Evolutionary conservation across 2,888 invertebrate species (phyloP).

Genomic region (Margaritifera margaritifera): DNA sequence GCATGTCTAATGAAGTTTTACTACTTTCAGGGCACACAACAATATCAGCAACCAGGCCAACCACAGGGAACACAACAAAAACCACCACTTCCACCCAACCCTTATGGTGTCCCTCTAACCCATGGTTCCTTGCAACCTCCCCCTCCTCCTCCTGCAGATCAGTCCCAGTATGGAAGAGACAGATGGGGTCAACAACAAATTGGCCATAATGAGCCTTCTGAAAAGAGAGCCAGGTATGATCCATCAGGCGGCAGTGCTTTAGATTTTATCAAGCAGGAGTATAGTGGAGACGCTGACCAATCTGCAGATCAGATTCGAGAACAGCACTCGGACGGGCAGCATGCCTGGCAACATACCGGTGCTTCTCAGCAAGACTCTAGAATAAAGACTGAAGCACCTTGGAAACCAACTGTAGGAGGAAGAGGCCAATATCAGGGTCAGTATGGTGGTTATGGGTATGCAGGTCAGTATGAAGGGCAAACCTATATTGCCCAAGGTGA

Average conservation of each 20-base stretch:
- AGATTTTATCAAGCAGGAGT: constrained; percentile 69
- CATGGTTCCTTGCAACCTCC: constrained; percentile 39
- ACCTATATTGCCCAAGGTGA: constrained; percentile 4
- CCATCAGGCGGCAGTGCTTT: constrained; percentile 56
- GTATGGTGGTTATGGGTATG: constrained; percentile 10
- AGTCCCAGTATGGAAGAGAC: constrained; percentile 24
- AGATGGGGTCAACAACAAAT: constrained; percentile 19
- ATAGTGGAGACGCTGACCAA: constrained; percentile 55
- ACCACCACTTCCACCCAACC: constrained; percentile 14
- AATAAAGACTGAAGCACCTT: constrained; percentile 16
- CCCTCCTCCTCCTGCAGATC: constrained; percentile 44
- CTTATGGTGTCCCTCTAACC: constrained; percentile 31
- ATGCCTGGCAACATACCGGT: constrained; percentile 4
- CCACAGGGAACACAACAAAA: constrained; percentile 28
- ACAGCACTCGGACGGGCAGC: constrained; percentile 25
- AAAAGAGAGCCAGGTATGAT: constrained; percentile 53
- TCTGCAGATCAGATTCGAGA: constrained; percentile 20
- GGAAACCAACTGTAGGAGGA: constrained; percentile 26
- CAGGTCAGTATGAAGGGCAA: constrained; percentile 2
- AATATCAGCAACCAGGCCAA: constrained; percentile 9
- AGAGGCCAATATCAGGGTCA: constrained; percentile 17
- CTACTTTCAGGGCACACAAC: constrained; percentile 3
- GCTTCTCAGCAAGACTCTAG: neutral
- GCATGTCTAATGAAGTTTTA: too few species aligned
- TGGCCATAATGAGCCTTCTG: constrained; percentile 41